Evolutionary conservation across 2,888 invertebrate species (phyloP).

Genomic region (Drosophila meridiana): DNA sequence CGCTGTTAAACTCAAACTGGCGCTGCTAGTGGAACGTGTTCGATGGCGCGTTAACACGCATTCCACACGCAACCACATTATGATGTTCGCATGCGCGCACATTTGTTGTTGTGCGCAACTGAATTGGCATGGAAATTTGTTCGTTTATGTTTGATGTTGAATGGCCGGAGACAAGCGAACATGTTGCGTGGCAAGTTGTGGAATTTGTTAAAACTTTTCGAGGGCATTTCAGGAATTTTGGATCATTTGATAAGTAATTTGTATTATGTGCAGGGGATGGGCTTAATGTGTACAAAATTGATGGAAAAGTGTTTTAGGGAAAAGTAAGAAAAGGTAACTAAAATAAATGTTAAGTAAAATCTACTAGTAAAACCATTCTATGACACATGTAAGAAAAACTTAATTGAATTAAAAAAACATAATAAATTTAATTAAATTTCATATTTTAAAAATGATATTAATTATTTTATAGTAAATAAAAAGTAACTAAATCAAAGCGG

Average conservation of each 20-base stretch:
- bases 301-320: neutral
- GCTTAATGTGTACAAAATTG: slow-evolving; percentile 61
- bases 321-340: neutral
- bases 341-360: neutral
- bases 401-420: no score
- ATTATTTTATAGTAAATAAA: no score
- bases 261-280: slow-evolving; percentile 47
- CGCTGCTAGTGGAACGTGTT: slow-evolving; percentile 37
- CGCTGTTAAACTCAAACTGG: slow-evolving; percentile 46
- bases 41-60: slow-evolving; percentile 39
- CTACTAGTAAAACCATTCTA: no score
- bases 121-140: slow-evolving; percentile 7
- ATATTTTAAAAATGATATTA: no score
- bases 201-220: slow-evolving; percentile 47
- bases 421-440: no score
- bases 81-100: slow-evolving; percentile 28
- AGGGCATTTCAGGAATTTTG: slow-evolving; percentile 44
- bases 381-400: no score
- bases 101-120: slow-evolving; percentile 9
- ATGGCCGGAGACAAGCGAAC: slow-evolving; percentile 6
- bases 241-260: slow-evolving; percentile 55
- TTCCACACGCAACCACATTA: slow-evolving; percentile 50
- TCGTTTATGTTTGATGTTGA: slow-evolving; percentile 15
- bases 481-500: no score
- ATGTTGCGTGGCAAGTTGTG: slow-evolving; percentile 21